Base-by-base conservation (phyloP, 2,797 vertebrate species). In the Cyprinodon diabolis region DNA sequence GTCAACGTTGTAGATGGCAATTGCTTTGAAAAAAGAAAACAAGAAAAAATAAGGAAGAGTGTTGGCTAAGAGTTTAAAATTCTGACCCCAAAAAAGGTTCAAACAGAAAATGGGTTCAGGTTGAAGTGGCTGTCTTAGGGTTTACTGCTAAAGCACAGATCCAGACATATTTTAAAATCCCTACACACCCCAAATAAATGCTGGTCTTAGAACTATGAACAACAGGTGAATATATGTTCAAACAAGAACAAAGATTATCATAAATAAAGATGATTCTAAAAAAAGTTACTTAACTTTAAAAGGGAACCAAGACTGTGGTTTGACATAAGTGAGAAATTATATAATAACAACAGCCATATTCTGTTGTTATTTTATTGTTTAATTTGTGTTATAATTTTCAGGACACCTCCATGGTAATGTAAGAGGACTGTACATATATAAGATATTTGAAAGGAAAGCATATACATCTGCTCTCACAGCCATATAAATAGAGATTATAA, bases 111-210 rank as follows among this genome's bases (percentile, higher is more conserved):
- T 9, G 23, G 14, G n/a, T 45, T 11, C 3, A 7, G 25, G 19
- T 30, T 19, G n/a, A 45, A 17, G 23, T 21, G 43, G 4, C 25
- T 25, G 40, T 43, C 21, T 40, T n/a, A 19, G 43, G 21, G 45
- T 19, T 49, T 47, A 10, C 25, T 1, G 12, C 23, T 23, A 23
- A 68, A 15, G 15, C 30, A 52, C 51, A 30, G 21, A 68, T 49
- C 52, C 37, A 54, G 52, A 37, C 49, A 63, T 52, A 1, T 40
- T 72, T 30, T 23, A 52, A 52, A 72, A 63, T 72, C 58, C 58
- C 51, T 37, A 25, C 45, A 35, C 10, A 30, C 45, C 21, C 54
- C 35, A 30, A 14, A 71, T 48, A 48, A 58, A 56, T 48, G 37
- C 54, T 17, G 6, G 14, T 37, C 17, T 35, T 30, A 71, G 13